Base-by-base conservation (phyloP, 2,888 invertebrate species). In the Drosophila subquinaria region DNA sequence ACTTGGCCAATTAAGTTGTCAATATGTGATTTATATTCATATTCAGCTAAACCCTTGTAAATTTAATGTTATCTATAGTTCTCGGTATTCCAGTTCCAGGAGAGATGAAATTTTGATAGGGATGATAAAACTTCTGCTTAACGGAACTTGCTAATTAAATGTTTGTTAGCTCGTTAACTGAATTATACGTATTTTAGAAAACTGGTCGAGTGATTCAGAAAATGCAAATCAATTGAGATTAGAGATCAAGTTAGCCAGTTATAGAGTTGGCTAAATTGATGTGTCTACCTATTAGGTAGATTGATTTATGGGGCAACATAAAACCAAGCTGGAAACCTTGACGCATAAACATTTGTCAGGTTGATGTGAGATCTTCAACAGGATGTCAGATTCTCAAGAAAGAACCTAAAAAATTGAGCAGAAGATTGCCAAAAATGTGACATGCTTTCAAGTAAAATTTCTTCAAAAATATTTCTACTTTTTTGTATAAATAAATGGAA, bases 1-100 rank as follows among this genome's bases (percentile, higher is more conserved):
- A 17, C 9, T 27, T 27, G 27, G 13, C 33, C 71, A 84, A 84
- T 88, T 79, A 71, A 50, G 30, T 45, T 65, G 79, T 72, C 82
- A 35, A 33, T 51, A 50, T 38, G 23, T 67, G 53, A 84, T 82
- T 84, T 67, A 79, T 53, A 45, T 30, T 30, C 17, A n/a, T 33
- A 35, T 62, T 67, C 53, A 50, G 33, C 38, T 27, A 27, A 42
- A 56, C 8, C 20, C 13, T 20, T 50, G 33, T 20, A 40, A 30
- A 36, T 15, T 11, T 52, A 40, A 42, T 9, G 27, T 27, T n/a
- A 20, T 50, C 8, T 10, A 15, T 11, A 0, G 9, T 57, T 74
- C 57, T 10, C 4, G n/a, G 23, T 53, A 69, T 33, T 50, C 6
- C 40, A 57, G 6, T 47, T 48, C n/a, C 23, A 43, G 23, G 33